Base-by-base conservation (phyloP, 2,113 vertebrate genomes). In the Zingel zingel region DNA sequence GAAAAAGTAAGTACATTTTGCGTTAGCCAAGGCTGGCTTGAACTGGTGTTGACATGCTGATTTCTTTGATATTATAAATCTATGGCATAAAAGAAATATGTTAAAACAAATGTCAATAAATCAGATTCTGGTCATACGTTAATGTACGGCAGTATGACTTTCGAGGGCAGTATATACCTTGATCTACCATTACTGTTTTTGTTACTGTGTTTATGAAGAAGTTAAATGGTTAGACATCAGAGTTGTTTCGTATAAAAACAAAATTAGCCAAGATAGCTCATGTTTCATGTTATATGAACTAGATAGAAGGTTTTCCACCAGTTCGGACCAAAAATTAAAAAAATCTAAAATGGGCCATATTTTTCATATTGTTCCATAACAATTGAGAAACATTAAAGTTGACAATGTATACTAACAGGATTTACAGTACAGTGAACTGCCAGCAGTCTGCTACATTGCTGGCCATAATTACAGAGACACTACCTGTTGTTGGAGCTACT, bases 401-500 rank as follows among this genome's bases (percentile, higher is more conserved):
- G 47, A 63, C 25, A 51, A 2, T 27, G 10, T 6, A n/a, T 12
- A 47, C 54, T 23, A 50, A 23, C 18, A 18, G 43, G 7, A n/a
- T 77, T 15, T 13, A 18, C 19, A 12, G 4, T 15, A 9, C 14
- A 2, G 5, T 56, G 33, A 65, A 30, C 59, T 12, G 21, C 48
- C 61, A 25, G 56, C 39, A 63, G 77, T 16, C 57, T 65, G 47
- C n/a, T 14, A 2, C 53, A 51, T 27, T 27, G 19, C 73, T 16
- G 69, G 36, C 39, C 48, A 47, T 58, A 81, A 73, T 56, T 77
- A 83, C 53, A 63, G 63, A 87, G n/a, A 50, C 0, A 6, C 53
- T 67, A 69, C 64, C 68, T 85, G 86, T 76, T 83, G 72, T 74
- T 70, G 50, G 68, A n/a, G 47, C 68, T 70, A 30, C 58, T 48